A percentile compares a stretch with the other conserved stretches of the same genome.
Conservation (phyloP, 2,797 vertebrate genomes). For the Chaunax sp. region DNA sequence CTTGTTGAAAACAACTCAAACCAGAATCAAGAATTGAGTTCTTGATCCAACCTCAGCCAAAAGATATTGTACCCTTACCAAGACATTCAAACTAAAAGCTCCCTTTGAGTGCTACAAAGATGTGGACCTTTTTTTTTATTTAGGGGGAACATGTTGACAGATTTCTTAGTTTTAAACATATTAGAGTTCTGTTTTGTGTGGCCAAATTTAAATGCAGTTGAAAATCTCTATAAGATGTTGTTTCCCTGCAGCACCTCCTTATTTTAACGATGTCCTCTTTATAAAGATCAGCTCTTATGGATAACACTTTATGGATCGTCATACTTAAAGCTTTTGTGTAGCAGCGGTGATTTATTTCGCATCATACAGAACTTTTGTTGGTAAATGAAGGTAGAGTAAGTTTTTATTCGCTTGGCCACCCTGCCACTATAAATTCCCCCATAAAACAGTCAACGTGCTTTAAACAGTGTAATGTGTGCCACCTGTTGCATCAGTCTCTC, state of each 20-base stretch:
- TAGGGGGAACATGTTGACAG: conserved; percentile 1
- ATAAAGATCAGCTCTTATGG: background rate
- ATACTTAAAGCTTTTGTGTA: background rate
- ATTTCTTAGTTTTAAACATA: too few relatives aligned
- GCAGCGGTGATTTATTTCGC: background rate
- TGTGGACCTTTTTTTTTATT: background rate
- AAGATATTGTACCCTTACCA: conserved; percentile 35
- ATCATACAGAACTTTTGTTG: too few relatives aligned
- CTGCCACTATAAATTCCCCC: background rate
- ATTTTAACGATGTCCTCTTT: background rate
- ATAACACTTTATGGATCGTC: background rate
- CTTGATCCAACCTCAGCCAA: conserved; percentile 39
- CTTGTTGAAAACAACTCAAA: conserved; percentile 45
- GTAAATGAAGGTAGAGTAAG: background rate
- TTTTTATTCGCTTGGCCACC: conserved; percentile 9
- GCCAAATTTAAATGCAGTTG: background rate
- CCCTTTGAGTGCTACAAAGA: conserved; percentile 36
- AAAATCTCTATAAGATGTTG: background rate
- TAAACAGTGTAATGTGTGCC: conserved; percentile 13
- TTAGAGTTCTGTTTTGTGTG: too few relatives aligned
- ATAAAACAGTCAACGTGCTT: background rate
- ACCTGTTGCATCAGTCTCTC: conserved; percentile 24
- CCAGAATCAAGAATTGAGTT: conserved; percentile 46
- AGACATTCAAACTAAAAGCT: conserved; percentile 20
- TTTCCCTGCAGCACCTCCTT: background rate